Percentiles rank a stretch among this genome's conserved stretches.
These are phyloP conservation scores for Sminthurides bifidus DNA, from an alignment of 1,140 invertebrate species.

Conservation along the genomic window DNA sequence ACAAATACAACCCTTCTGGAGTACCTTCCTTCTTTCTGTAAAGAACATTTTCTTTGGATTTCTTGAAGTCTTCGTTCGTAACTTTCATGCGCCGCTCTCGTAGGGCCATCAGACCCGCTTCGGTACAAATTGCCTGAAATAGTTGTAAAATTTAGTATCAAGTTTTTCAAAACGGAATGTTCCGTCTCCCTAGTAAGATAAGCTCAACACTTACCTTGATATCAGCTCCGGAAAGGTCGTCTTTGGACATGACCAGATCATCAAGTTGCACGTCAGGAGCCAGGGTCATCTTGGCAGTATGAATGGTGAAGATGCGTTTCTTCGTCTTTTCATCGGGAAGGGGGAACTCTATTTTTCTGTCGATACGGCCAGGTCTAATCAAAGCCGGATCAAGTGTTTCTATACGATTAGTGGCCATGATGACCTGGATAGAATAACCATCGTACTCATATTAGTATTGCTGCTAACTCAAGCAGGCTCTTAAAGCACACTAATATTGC, in stretches of 20 bases:
- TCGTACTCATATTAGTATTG: not conserved
- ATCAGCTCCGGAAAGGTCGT: constrained; percentile 95
- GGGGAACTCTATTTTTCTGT: constrained; percentile 99
- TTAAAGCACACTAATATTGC: too few species aligned
- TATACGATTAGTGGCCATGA: constrained; percentile 99
- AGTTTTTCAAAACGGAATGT: not conserved
- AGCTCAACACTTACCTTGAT: constrained; percentile 45
- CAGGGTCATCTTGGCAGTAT: constrained; percentile 95
- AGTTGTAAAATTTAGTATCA: not conserved
- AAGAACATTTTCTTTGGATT: constrained; percentile 98
- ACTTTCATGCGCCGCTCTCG: constrained; percentile 98
- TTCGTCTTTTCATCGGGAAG: constrained; percentile 99
- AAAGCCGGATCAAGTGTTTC: constrained; percentile 97
- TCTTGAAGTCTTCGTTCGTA: constrained; percentile 98
- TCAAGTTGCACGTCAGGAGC: constrained; percentile 94
- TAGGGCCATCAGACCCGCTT: constrained; percentile 94
- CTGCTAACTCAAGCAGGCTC: too few species aligned
- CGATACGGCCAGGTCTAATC: constrained; percentile 96
- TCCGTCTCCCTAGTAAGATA: too few species aligned
- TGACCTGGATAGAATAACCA: constrained; percentile 60
- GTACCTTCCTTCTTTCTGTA: constrained; percentile 99
- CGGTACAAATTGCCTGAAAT: constrained; percentile 92
- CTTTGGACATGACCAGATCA: constrained; percentile 97
- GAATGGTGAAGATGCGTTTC: constrained; percentile 93
- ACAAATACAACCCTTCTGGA: constrained; percentile 96